Evolutionary conservation across 2,113 vertebrate genomes (phyloP), one percentile per base, ranked within the genome.

Genomic region (Cynoglossus semilaevis): DNA sequence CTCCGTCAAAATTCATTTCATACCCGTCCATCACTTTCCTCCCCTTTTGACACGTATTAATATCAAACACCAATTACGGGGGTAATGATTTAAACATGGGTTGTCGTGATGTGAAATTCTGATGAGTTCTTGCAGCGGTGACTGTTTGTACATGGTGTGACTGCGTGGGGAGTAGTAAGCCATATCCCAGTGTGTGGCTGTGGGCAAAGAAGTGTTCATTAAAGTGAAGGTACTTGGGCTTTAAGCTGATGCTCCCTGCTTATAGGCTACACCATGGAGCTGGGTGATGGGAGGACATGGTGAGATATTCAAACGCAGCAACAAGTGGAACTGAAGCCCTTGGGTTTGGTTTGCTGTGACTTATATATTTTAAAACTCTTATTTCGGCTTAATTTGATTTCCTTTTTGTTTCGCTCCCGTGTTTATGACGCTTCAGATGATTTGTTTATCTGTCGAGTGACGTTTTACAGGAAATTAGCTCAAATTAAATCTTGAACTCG

Each of bases 131-230:
- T 34, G 37, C 54, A 52, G 69, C 49, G 68, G 16, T 65, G 10
- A 15, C 29, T 15, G 43, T n/a, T 49, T 14, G 53, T 71, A 45
- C 15, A 19, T 58, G 44, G 22, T 29, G 22, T 29, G 22, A 29
- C 22, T 50, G 47, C 35, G 11, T 55, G 4, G 5, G 17, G 52
- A 54, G 37, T 19, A 53, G 37, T 17, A 42, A 69, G 52, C 53
- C 58, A 56, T 59, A 47, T 68, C 70, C 11, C 74, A 60, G 73
- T 61, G 55, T 70, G 83, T 41, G 80, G 2, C 74, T 67, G 71
- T 63, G 65, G 44, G 77, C 71, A 58, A 62, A 51, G 57, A 64
- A 63, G 68, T 60, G 68, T 82, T 85, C 63, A 74, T 82, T 81
- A 74, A 55, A 42, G 67, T 59, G 8, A 72, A 29, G 72, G 56